Base-by-base conservation (phyloP, 2,888 invertebrate genomes). In the Hemicrepidius hirtus region DNA sequence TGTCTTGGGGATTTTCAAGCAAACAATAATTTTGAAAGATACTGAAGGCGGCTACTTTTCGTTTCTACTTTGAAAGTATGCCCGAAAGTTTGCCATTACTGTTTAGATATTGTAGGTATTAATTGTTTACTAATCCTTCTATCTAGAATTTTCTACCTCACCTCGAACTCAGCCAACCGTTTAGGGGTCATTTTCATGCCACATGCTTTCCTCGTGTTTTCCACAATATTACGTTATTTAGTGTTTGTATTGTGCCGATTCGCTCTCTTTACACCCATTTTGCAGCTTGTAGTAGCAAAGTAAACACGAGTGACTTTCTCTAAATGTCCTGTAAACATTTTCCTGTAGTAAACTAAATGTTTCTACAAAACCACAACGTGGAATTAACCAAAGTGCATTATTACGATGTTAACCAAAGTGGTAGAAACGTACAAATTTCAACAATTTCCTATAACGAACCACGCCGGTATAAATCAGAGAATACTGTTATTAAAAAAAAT, bases 311-410 rank as follows among this genome's bases (percentile, higher is more conserved):
- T n/a, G n/a, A n/a, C n/a, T 6, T 16, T 32, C 6, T 46, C 1
- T 46, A 10, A 13, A 18, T 16, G 2, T 9, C 16, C 20, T 18
- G 5, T 28, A 3, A 7, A 28, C 44, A 44, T 44, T 6, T 20
- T 49, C 10, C 7, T 41, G 28, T 46, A 7, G 28, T 46, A 7
- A 16, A 4, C 49, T 18, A 55, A 62, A 73, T 73, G 73, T 65
- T 73, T 60, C 32, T 60, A 10, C 46, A 57, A 20, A 73, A 60
- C 28, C 49, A 32, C 20, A 69, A 81, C 44, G 84, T 85, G 0
- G 83, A 85, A 76, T 78, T 85, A 40, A 85, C 85, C 5, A 85
- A 85, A 79, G 81, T 86, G 50, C 83, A 84, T 70, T 85, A 84
- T 69, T 85, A 84, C 73, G 82, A 83, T 66, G 73, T 77, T 13